phyloP scores from a whole-genome alignment of 2,797 vertebrate genomes.

The Ctenopoma kingsleyae region DNA sequence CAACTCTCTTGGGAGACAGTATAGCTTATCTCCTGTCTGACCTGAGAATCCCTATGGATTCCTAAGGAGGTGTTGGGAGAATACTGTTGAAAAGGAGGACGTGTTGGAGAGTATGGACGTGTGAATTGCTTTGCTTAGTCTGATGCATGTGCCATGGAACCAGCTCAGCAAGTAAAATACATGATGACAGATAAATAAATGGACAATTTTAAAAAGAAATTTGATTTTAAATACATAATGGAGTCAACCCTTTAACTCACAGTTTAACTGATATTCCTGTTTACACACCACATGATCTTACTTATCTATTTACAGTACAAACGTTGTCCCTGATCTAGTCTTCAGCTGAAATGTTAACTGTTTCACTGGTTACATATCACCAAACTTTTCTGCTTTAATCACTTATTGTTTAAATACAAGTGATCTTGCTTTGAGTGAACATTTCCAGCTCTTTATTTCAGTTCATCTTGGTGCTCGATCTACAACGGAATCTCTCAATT shows the following conservation, averaged over 20 bases:
- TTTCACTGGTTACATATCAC: too few relatives aligned
- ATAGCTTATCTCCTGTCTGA: background rate
- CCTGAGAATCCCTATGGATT: background rate
- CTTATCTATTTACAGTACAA: conserved; percentile 1
- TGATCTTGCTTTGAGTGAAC: too few relatives aligned
- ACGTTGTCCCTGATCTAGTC: background rate
- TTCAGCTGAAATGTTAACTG: too few relatives aligned
- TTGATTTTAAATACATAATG: too few relatives aligned
- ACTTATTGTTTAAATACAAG: too few relatives aligned
- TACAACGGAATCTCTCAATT: background rate
- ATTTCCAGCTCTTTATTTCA: background rate
- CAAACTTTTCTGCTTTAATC: too few relatives aligned
- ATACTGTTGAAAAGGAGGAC: too few relatives aligned
- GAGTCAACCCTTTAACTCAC: too few relatives aligned
- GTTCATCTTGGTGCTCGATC: background rate
- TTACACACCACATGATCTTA: background rate
- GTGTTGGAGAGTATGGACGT: background rate
- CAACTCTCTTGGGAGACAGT: too few relatives aligned
- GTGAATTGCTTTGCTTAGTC: background rate
- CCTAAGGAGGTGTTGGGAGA: background rate
- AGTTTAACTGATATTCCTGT: background rate
- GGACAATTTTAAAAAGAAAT: too few relatives aligned
- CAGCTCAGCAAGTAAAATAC: background rate
- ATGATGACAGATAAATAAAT: background rate
- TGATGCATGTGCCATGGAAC: background rate